Evolutionary conservation across 2,888 invertebrate species (phyloP), one percentile per base, ranked within the genome.

Genomic region (Sycophila texana): DNA sequence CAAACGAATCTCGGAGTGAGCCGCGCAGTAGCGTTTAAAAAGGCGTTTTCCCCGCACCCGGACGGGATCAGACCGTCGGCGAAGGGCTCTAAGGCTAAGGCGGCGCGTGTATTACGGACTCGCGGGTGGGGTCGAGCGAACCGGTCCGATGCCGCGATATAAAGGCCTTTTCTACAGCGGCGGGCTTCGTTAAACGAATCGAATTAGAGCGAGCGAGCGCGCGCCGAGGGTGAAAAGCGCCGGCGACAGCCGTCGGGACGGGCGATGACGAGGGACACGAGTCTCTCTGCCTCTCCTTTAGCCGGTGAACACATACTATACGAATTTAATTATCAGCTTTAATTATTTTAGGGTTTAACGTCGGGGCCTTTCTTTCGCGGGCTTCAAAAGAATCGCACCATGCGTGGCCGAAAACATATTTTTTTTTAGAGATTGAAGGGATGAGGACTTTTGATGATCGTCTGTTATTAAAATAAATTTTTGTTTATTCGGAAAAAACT

Each of bases 111-210:
- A 39, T 39, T 39, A 39, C 3, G 39, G 26, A 39, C 5, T 39
- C 39, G 39, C 39, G 39, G 39, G 39, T 7, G 39, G 39, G 39
- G 39, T 4, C 39, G 39, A 39, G 39, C 39, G 39, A 39, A 39
- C 39, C 39, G 39, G 39, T 4, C 39, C 39, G 39, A 39, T 39
- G 5, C 39, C 60, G 82, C 79, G 81, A 84, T 83, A 84, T 84
- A 84, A 86, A 84, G 84, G 83, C 82, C 39, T 77, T 72, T 74
- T 58, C 65, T 26, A 5, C 49, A 55, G 74, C 80, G 74, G 82
- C 75, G 79, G 82, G 82, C 83, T 83, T 84, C 83, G 84, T 85
- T 86, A 84, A 87, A 85, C 81, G 85, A 84, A 86, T 87, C 81
- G 77, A 81, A 75, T 81, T 78, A 78, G 47, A 66, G 53, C 4